phyloP scores from a whole-genome alignment of 2,888 invertebrate genomes.

The Epinotia bilunana region DNA sequence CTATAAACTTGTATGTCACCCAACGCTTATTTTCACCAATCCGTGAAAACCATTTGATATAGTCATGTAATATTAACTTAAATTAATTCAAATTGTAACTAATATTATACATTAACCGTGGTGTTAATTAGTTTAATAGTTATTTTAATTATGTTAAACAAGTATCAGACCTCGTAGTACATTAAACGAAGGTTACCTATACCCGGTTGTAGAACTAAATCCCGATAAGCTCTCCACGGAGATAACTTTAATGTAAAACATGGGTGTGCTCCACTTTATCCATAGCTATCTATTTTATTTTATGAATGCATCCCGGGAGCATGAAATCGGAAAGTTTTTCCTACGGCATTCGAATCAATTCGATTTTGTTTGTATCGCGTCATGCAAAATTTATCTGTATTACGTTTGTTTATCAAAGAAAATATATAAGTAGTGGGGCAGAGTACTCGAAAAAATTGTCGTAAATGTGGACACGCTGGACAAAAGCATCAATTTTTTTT shows the following conservation, averaged over 20 bases:
- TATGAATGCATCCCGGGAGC: background rate
- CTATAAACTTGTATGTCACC: background rate
- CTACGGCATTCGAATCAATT: no score
- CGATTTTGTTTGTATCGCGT: no score
- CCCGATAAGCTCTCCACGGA: conserved; percentile 31
- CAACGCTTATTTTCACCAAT: background rate
- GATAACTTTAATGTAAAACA: conserved; percentile 43
- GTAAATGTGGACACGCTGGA: no score
- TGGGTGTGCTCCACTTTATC: conserved; percentile 23
- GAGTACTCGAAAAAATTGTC: no score
- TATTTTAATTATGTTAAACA: conserved; percentile 17
- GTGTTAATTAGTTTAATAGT: background rate
- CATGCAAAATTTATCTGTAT: no score
- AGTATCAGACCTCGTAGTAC: conserved; percentile 9
- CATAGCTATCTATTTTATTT: background rate
- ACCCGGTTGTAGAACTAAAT: conserved; percentile 22
- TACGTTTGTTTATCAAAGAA: no score
- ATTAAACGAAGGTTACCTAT: conserved; percentile 20
- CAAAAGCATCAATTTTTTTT: no score
- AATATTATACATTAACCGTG: background rate
- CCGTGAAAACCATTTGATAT: background rate
- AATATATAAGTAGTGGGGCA: no score
- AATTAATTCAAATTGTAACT: background rate
- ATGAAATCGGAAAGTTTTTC: no score
- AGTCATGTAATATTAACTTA: background rate